phyloP scores from a whole-genome alignment of 2,797 vertebrate genomes.

The Gorsachius magnificus region DNA sequence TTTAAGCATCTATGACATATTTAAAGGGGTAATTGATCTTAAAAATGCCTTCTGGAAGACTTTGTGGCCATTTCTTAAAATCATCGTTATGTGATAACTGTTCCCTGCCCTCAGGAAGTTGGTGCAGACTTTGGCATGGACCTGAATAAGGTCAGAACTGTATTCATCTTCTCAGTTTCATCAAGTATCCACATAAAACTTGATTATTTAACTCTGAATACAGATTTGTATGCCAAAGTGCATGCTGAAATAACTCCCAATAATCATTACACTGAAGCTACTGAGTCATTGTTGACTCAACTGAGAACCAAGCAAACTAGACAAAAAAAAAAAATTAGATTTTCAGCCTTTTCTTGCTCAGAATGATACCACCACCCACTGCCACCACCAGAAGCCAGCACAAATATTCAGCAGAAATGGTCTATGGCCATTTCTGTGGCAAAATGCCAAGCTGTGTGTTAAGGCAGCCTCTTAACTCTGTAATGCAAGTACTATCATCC shows the following conservation, averaged over 20 bases:
- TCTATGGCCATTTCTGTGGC: background rate
- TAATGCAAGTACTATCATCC: background rate
- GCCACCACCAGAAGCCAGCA: background rate
- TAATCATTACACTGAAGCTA: background rate
- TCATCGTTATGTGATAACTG: rapidly evolving
- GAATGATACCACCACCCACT: background rate
- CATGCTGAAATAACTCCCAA: background rate
- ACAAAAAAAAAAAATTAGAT: background rate
- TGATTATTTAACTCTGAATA: background rate
- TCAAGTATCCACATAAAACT: background rate
- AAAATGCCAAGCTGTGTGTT: background rate
- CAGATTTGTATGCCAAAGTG: background rate
- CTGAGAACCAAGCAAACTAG: background rate
- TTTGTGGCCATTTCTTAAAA: background rate
- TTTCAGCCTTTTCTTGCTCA: background rate
- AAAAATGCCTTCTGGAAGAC: background rate
- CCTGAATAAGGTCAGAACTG: background rate
- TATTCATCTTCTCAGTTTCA: background rate
- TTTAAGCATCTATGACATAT: background rate
- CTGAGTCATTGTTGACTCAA: background rate
- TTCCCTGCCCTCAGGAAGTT: background rate
- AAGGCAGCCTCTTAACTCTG: background rate
- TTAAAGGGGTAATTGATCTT: background rate
- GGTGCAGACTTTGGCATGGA: background rate
- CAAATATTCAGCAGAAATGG: background rate